A percentile compares a stretch with the other conserved stretches of the same genome.
Evolutionary conservation across 2,888 invertebrate species (phyloP).

Genomic region (Cataglyphis livida): DNA sequence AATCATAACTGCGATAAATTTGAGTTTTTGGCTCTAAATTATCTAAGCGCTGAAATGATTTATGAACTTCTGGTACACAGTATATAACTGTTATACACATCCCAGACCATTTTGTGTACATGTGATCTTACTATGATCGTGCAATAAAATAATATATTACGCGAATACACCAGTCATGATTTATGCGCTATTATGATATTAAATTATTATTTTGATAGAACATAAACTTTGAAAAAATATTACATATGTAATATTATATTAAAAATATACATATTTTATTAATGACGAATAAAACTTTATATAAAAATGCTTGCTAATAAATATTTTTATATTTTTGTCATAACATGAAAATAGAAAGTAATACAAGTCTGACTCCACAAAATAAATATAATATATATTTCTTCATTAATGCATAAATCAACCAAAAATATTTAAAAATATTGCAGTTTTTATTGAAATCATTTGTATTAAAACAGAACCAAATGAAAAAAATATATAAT

Average conservation of each 20-base stretch:
- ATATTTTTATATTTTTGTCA: slow-evolving; percentile 3
- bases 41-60: slow-evolving; percentile 68
- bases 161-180: slow-evolving; percentile 30
- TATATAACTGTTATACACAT: slow-evolving; percentile 69
- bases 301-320: neutral
- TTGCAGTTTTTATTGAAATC: neutral
- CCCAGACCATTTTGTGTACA: slow-evolving; percentile 56
- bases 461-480: neutral
- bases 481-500: neutral
- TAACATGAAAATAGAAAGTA: neutral
- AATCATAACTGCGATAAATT: slow-evolving; percentile 56
- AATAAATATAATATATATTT: neutral
- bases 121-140: slow-evolving; percentile 67
- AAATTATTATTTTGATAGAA: neutral
- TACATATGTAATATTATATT: neutral
- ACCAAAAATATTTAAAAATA: neutral
- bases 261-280: slow-evolving; percentile 13
- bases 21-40: slow-evolving; percentile 69
- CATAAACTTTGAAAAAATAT: neutral
- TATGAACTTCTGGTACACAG: slow-evolving; percentile 65
- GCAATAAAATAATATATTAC: slow-evolving; percentile 74
- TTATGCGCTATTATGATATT: neutral
- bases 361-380: neutral
- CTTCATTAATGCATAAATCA: neutral
- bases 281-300: neutral